Evolutionary conservation across 2,797 vertebrate genomes (phyloP).

Genomic region (Syndactyla subalaris): DNA sequence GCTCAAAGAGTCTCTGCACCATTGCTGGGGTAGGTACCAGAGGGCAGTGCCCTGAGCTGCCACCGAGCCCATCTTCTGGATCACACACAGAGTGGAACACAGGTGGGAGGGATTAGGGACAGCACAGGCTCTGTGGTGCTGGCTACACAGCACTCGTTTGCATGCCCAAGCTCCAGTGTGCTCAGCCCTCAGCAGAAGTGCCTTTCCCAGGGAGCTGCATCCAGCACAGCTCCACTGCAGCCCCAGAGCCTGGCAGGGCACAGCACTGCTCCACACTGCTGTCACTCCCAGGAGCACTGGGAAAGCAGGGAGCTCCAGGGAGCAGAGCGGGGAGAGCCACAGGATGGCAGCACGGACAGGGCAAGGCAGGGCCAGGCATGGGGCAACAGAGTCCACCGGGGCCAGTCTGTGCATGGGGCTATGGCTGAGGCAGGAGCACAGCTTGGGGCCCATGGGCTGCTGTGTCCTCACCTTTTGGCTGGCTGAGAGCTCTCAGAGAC

Average conservation of each 20-base stretch:
- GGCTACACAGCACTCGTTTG: neutral
- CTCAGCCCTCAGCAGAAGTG: neutral
- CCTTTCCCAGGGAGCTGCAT: neutral
- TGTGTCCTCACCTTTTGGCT: neutral
- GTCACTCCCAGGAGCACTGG: fast-evolving
- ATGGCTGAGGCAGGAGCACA: neutral
- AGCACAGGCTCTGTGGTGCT: neutral
- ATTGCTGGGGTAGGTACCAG: fast-evolving
- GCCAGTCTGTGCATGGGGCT: neutral
- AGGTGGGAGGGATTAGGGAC: neutral
- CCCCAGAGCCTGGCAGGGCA: neutral
- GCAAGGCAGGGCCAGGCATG: no score
- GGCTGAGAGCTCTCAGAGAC: neutral
- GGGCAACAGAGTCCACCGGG: neutral
- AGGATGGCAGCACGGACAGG: neutral
- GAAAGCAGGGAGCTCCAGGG: neutral
- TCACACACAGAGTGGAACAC: neutral
- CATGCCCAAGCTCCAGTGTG: neutral
- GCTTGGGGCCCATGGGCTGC: neutral
- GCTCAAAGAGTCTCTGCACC: neutral
- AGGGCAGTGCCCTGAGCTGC: neutral
- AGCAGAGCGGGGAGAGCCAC: neutral
- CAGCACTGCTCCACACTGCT: fast-evolving
- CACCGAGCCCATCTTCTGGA: neutral
- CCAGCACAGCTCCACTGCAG: neutral